These are phyloP conservation scores for Cirrhinus molitorella DNA, from an alignment of 2,797 vertebrate genomes.

Conservation along the genomic window DNA sequence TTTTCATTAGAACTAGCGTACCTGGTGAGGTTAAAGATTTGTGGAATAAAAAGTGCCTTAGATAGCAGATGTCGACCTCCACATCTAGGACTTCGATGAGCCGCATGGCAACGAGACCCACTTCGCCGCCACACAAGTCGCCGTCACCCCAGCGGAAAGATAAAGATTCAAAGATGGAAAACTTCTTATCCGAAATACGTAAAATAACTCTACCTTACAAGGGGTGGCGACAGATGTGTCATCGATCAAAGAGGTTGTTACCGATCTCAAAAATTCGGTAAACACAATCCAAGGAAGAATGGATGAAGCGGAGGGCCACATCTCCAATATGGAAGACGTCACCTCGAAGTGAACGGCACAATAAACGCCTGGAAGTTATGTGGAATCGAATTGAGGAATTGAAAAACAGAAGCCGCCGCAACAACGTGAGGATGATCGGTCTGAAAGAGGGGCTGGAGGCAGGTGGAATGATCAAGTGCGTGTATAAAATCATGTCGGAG, in stretches of 20 bases:
- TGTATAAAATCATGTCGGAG: neutral
- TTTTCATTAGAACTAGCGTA: neutral
- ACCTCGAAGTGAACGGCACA: neutral
- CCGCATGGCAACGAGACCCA: too few species aligned
- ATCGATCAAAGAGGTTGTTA: neutral
- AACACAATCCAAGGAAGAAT: neutral
- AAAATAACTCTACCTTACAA: constrained; percentile 10
- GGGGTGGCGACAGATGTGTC: neutral
- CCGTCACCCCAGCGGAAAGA: neutral
- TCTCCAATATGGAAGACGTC: neutral
- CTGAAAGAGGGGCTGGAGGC: neutral
- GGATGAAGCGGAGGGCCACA: neutral
- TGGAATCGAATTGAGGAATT: neutral
- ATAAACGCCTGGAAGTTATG: neutral
- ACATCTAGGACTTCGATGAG: too few species aligned
- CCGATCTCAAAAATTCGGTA: neutral
- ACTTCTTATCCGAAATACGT: neutral
- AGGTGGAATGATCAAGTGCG: neutral
- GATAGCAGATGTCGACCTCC: neutral
- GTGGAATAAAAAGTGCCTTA: neutral
- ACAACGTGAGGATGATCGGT: neutral
- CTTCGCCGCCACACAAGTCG: neutral
- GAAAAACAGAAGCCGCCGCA: neutral
- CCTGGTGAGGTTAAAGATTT: neutral
- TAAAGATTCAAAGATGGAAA: neutral